These are phyloP conservation scores for Acleris cristana DNA, from an alignment of 2,888 invertebrate genomes.

Conservation along the genomic window DNA sequence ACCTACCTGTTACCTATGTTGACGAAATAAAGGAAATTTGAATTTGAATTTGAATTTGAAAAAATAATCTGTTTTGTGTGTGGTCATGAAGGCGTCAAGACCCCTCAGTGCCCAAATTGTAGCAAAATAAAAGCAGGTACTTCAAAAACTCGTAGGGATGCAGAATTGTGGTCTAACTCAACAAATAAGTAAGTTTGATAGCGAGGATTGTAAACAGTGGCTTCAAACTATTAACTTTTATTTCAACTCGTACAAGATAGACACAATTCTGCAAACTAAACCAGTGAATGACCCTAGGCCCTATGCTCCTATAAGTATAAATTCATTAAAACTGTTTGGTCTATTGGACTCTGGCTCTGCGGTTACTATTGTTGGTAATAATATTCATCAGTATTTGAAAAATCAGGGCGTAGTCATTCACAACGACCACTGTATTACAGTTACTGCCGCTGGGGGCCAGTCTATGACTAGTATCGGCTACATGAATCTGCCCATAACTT, in stretches of 20 bases:
- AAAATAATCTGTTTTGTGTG: neutral
- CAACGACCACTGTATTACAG: neutral
- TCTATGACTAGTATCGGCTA: neutral
- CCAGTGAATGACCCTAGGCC: neutral
- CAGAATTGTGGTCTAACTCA: neutral
- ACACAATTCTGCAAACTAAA: conserved; percentile 4
- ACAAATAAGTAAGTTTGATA: neutral
- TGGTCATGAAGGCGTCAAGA: neutral
- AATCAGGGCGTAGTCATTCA: neutral
- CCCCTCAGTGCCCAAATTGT: neutral
- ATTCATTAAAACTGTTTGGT: neutral
- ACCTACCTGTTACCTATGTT: too few species aligned
- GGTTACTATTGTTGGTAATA: neutral
- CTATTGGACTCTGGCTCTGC: neutral
- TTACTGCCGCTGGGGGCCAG: neutral
- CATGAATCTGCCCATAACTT: neutral
- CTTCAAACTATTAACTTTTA: neutral
- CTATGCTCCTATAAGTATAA: neutral
- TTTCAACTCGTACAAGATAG: too few species aligned
- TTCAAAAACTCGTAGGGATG: neutral
- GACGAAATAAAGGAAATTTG: too few species aligned
- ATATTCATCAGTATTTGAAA: neutral
- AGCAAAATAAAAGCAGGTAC: neutral
- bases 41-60: too few species aligned
- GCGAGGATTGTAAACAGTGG: neutral